Evolutionary conservation across 2,888 invertebrate genomes (phyloP), one percentile per base, ranked within the genome.

Genomic region (Drosophila pseudotalamancana): DNA sequence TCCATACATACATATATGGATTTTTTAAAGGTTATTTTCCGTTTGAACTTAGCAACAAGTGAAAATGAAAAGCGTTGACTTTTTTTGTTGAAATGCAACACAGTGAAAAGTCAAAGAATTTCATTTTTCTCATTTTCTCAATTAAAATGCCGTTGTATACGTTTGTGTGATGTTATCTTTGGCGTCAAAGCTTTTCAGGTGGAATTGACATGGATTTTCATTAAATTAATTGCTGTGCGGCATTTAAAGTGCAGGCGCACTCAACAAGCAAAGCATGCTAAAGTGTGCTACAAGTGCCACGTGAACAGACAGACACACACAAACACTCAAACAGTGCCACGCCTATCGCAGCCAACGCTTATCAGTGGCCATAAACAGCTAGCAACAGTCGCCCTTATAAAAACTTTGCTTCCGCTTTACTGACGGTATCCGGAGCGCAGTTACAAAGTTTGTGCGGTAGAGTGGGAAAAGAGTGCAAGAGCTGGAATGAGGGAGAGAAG

Each of bases 151-250:
- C n/a, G n/a, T n/a, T n/a, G n/a, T n/a, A n/a, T n/a, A n/a, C n/a
- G n/a, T n/a, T 50, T 14, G 51, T 40, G 21, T 67, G 14, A 16
- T 14, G 37, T 39, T 43, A 40, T 16, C 21, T 35, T 25, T 19
- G 25, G 16, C 40, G 64, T 67, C 53, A 49, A 40, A 37, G 57
- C 39, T 62, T 55, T 78, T 72, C 51, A 64, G 21, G 27, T 43
- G 40, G 61, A 65, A 67, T 79, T 83, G 84, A 83, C 87, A 83
- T 63, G 69, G 84, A 84, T 87, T 81, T 67, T 60, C 77, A 81
- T 87, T 59, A 87, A 83, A 84, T 81, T 81, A 87, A 81, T 81
- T 81, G 84, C 81, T 67, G 39, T 64, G 63, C 48, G 80, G 67
- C 69, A 69, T 63, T 57, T 50, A 57, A 55, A 64, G 62, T 62